Evolutionary conservation across 1,140 invertebrate species (phyloP), one percentile per base, ranked within the genome.

Genomic region (Drosophila bocqueti): DNA sequence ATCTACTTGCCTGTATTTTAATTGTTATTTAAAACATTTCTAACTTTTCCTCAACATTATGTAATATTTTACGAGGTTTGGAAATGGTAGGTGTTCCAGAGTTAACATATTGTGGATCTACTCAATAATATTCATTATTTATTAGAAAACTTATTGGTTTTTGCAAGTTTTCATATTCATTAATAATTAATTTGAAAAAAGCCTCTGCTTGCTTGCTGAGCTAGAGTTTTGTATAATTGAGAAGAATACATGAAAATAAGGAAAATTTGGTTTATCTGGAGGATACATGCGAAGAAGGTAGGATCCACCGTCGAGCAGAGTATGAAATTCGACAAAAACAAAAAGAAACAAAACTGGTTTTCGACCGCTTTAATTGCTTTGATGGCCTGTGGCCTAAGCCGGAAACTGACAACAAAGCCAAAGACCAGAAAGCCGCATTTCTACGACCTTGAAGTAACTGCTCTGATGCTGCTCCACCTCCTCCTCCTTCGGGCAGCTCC

Each of bases 391-490:
- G 55, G 40, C 31, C 42, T 54, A 85, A 86, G 83, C 84, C 81
- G 84, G 84, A 87, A 87, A 83, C 64, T 59, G 42, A 46, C 64
- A 47, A 77, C 75, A 68, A 68, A 76, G 50, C 24, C 50, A 58
- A 52, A 76, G 59, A 13, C 43, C 45, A 76, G 46, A 59, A 77
- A 79, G 76, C 75, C 67, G 81, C 63, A 75, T 67, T 87, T 57
- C 65, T 66, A 68, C 54, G 84, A 81, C 84, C 84, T 87, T 87
- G 84, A 65, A 75, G 62, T 81, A 89, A 87, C 83, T 73, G 83
- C 76, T 40, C 49, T 29, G 40, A 21, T 36, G 40, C 11, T 21
- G 21, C 49, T 76, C 15, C 18, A 24, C 16, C 36, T 62, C 50
- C 54, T 42, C 26, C 57, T 58, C 36, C 42, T 43, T 18, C 18